Base-by-base conservation (phyloP, 1,140 invertebrate genomes). In the Drosophila lowei region DNA sequence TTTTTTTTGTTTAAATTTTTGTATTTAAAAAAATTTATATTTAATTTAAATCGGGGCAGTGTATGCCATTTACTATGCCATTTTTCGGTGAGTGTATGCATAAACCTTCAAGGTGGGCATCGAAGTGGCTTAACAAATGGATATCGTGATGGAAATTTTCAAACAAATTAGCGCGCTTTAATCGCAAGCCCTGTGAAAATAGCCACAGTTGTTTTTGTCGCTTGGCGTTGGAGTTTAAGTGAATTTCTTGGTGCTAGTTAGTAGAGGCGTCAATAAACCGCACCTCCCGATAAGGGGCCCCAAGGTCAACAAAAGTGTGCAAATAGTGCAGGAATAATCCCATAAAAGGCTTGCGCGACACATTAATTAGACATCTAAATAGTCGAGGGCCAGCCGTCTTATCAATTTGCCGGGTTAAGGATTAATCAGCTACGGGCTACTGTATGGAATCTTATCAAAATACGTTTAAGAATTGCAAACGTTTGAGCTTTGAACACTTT, bases 401-500 rank as follows among this genome's bases (percentile, higher is more conserved):
- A 77, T 80, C 81, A 70, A 49, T 42, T 21, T 23, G 18, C 15
- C 18, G 28, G 30, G 25, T 49, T 44, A 4, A 50, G 25, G 56
- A 15, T 52, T 46, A 63, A 49, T 53, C 28, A 60, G 58, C 25
- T 57, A 46, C 60, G 30, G 63, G 63, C 67, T 58, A 43, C 59
- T 34, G 64, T 58, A 54, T 4, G 44, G 44, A 21, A 2, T 52
- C 64, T 77, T 73, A 80, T 86, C 81, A 44, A 15, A n/a, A 15
- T 38, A 18, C 21, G 64, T 41, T 52, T 79, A 56, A 48, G 34
- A 47, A 43, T 46, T 15, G 52, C 55, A 25, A 62, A 65, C 54
- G 43, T 55, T 72, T 44, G 76, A 65, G 50, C 68, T 74, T 68
- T 60, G 15, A 74, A 60, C 49, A 63, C 70, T 86, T 85, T 66